Evolutionary conservation across 23 tunicate species (phyloP).

Genomic region (Ascidia mentula): DNA sequence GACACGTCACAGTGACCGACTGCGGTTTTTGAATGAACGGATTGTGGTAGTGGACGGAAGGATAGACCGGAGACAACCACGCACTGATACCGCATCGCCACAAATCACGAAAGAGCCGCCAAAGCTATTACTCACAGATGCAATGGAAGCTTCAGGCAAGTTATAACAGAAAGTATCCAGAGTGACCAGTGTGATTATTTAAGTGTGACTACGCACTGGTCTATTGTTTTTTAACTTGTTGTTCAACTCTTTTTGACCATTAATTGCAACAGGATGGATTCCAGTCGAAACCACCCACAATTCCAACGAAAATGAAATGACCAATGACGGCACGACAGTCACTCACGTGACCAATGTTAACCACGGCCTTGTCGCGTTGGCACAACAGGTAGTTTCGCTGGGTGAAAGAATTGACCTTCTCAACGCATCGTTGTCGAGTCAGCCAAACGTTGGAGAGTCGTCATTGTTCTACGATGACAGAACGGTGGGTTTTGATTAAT

Average conservation of each 20-base stretch:
- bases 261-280: background rate
- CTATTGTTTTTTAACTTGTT: no score
- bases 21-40: constrained; percentile 18
- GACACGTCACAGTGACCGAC: constrained; percentile 25
- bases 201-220: no score
- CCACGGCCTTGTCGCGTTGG: background rate
- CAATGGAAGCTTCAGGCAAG: background rate
- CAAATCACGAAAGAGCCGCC: background rate
- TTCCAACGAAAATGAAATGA: background rate
- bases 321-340: no score
- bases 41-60: constrained; percentile 26
- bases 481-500: no score
- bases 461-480: no score
- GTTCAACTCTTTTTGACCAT: no score
- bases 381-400: background rate
- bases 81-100: background rate
- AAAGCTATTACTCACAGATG: no score
- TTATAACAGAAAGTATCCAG: no score
- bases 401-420: background rate
- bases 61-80: background rate
- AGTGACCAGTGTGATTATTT: no score
- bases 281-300: background rate
- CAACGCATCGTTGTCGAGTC: background rate
- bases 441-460: no score
- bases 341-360: background rate